Base-by-base conservation (phyloP, 2,797 vertebrate species). In the Buphagus erythrorhynchus region DNA sequence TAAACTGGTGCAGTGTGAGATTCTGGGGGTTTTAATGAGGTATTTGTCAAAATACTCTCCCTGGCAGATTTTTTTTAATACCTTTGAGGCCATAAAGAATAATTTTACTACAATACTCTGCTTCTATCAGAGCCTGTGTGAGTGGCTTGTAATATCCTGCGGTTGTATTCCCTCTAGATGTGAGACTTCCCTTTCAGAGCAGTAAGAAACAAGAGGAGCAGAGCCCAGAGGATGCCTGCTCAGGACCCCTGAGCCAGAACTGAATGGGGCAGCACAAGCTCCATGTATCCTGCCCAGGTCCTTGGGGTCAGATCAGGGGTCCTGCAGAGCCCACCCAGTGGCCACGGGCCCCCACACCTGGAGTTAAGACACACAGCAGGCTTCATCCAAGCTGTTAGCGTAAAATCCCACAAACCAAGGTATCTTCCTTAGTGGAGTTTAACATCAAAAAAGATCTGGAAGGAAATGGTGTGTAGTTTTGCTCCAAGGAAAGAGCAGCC, bases 1-100 rank as follows among this genome's bases (percentile, higher is more conserved):
- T 94, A 96, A 95, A 97, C 77, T 95, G 58, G 83, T 92, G 75
- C 85, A 81, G 51, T 88, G 75, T 88, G 75, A 97, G 94, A 95
- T 97, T 97, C 91, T 71, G 36, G 58, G 55, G 42, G 31, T 40
- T 92, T 93, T 95, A 95, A 97, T 94, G 86, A 96, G 86, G 42
- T 90, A 79, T 91, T 96, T 96, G 93, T 95, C 88, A 97, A 95
- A 95, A 96, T 77, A 75, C n/a, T 57, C 86, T 93, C 79, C 75
- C 82, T 66, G 51, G 31, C 66, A 86, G 67, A 71, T 76, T 93
- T 92, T 95, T 40, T 93, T 78, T 5, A 83, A 89, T 95, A 91
- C 91, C 63, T 93, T 89, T 96, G 93, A 91, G 93, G 86, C 85
- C 62, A 84, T 69, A 87, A 90, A 84, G 55, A 85, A 96, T 92